Percentiles rank a stretch among this genome's conserved stretches.
Evolutionary conservation across 2,888 invertebrate genomes (phyloP).

Genomic region (Lasioglossum leucozonium): DNA sequence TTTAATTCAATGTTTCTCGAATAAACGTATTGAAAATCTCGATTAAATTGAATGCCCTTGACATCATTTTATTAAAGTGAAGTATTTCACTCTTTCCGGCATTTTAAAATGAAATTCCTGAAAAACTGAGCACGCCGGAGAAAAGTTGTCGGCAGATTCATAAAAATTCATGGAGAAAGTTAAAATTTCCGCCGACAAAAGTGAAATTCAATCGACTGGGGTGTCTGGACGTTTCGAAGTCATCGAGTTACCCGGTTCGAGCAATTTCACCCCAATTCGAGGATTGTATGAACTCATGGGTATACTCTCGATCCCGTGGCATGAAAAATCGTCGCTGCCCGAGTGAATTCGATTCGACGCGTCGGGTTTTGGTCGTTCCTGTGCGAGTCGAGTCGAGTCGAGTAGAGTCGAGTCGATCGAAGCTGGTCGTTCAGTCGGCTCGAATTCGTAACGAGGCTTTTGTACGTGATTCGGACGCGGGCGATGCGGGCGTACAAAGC

Average conservation of each 20-base stretch:
- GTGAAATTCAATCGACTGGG: not conserved
- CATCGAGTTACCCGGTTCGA: not conserved
- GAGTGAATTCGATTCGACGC: not conserved
- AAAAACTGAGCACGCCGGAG: not conserved
- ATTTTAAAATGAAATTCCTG: not conserved
- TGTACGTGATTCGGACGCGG: conserved; percentile 56
- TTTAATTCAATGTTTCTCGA: too few relatives aligned
- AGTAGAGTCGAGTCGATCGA: conserved; percentile 35
- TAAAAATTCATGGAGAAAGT: not conserved
- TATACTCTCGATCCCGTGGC: not conserved
- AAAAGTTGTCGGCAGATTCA: not conserved
- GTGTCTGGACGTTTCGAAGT: not conserved
- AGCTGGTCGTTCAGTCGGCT: conserved; percentile 28
- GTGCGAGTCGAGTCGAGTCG: not conserved
- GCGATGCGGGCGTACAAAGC: conserved; percentile 61
- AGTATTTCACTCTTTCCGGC: not conserved
- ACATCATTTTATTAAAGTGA: not conserved
- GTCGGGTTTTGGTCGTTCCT: not conserved
- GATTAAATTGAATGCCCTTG: too few relatives aligned
- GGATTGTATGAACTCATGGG: not conserved
- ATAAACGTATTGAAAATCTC: too few relatives aligned
- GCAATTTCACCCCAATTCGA: not conserved
- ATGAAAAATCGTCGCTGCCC: not conserved
- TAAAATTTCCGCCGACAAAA: not conserved
- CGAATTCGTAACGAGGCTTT: conserved; percentile 65